These are phyloP conservation scores for Caenorhabditis afra DNA, from an alignment of 2,888 invertebrate species.

Conservation along the genomic window DNA sequence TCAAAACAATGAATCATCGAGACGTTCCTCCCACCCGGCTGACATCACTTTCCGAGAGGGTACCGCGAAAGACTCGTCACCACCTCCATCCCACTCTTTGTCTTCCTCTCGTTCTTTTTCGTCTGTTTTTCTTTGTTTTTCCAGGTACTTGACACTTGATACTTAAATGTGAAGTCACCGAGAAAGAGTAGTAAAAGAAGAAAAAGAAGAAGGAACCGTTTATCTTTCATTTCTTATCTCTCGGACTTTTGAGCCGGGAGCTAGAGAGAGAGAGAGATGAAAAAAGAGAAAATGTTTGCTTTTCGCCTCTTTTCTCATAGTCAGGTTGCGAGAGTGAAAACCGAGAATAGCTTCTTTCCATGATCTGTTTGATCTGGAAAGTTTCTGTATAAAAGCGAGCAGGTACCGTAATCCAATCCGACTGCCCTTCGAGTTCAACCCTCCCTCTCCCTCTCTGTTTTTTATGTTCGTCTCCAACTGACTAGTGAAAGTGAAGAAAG, in stretches of 20 bases:
- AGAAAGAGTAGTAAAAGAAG: no score
- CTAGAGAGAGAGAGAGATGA: not conserved
- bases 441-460: not conserved
- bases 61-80: not conserved
- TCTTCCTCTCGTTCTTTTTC: not conserved
- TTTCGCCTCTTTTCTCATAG: no score
- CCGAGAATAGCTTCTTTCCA: no score
- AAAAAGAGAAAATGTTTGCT: no score
- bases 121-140: constrained; percentile 13
- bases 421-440: not conserved
- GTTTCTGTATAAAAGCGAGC: no score
- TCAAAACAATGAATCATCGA: constrained; percentile 38
- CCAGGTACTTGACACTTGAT: constrained; percentile 52
- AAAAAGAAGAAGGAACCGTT: not conserved
- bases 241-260: not conserved
- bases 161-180: constrained; percentile 23
- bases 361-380: no score
- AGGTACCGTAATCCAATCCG: no score
- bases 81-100: not conserved
- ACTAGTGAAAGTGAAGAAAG: no score
- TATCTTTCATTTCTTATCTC: constrained; percentile 24
- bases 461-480: no score
- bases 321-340: no score
- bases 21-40: not conserved
- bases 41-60: constrained; percentile 1